Base-by-base conservation (phyloP, 2,113 vertebrate species). In the Siphamia tubifer region DNA sequence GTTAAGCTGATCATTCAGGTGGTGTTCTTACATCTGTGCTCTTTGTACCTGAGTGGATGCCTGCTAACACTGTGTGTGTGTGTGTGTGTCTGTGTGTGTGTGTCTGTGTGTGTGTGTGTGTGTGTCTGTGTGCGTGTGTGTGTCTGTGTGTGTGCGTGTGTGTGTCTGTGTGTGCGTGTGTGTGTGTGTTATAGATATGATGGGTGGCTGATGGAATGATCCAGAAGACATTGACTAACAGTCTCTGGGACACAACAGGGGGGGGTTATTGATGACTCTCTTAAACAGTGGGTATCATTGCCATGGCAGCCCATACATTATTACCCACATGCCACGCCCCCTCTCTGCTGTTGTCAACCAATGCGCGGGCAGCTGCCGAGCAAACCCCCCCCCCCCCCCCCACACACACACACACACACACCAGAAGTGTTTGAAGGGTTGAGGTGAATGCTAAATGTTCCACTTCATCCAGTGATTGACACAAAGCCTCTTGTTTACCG, bases 401-500 rank as follows among this genome's bases (percentile, higher is more conserved):
- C n/a, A n/a, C n/a, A n/a, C n/a, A n/a, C n/a, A n/a, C n/a, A n/a
- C n/a, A n/a, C n/a, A n/a, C n/a, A n/a, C n/a, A n/a, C n/a, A n/a
- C n/a, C 76, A 39, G 60, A 44, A 68, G 62, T 31, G 43, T 35
- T 62, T 73, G 63, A 44, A 61, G 53, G 54, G 73, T 35, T n/a
- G 78, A 40, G 63, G 68, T 67, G 84, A 77, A 79, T 86, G 68
- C 79, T 76, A 79, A 87, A 81, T 73, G 71, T 84, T 86, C 61
- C 81, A 72, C 75, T 91, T 84, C 77, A 83, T 77, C 68, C 56
- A 54, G 58, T 88, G 86, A 91, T 81, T 89, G 88, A 91, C 87
- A 90, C 81, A 74, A 81, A 83, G 79, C 72, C 71, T 81, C 83
- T 90, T 90, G 87, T 90, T 89, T 88, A 87, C 82, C 25, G 45